Evolutionary conservation across 2,113 vertebrate genomes (phyloP).

Genomic region (Cygnus atratus): DNA sequence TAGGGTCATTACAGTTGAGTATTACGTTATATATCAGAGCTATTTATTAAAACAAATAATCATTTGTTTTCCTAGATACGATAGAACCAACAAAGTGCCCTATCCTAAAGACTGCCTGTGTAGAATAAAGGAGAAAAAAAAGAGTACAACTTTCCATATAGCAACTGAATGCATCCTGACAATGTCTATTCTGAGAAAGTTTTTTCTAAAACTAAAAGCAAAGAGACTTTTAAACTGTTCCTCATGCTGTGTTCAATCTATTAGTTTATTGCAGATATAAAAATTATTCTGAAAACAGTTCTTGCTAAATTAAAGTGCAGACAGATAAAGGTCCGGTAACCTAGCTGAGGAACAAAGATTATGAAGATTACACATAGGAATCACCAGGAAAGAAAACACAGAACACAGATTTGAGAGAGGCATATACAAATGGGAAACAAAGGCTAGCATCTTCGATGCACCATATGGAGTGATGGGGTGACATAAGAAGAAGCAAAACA

Average conservation of each 20-base stretch:
- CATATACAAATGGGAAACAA: background rate
- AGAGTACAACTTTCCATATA: background rate
- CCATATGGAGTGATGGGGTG: background rate
- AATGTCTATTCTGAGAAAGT: background rate
- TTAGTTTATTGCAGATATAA: background rate
- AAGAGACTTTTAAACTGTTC: background rate
- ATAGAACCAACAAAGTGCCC: background rate
- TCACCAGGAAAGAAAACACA: background rate
- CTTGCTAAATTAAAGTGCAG: background rate
- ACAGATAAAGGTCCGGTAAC: background rate
- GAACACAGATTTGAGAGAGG: conserved; percentile 3
- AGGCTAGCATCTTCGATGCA: background rate
- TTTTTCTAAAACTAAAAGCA: background rate
- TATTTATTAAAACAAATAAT: background rate
- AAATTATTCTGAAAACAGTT: background rate
- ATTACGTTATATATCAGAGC: background rate
- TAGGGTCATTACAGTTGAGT: background rate
- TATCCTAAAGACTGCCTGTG: background rate
- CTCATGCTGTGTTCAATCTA: background rate
- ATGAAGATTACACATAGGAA: background rate
- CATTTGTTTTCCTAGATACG: background rate
- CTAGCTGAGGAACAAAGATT: background rate
- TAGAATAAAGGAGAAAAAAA: background rate
- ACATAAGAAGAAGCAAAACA: background rate
- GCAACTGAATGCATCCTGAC: background rate